Evolutionary conservation across 2,888 invertebrate species (phyloP).

Genomic region (Glyphotaelius pellucidus): DNA sequence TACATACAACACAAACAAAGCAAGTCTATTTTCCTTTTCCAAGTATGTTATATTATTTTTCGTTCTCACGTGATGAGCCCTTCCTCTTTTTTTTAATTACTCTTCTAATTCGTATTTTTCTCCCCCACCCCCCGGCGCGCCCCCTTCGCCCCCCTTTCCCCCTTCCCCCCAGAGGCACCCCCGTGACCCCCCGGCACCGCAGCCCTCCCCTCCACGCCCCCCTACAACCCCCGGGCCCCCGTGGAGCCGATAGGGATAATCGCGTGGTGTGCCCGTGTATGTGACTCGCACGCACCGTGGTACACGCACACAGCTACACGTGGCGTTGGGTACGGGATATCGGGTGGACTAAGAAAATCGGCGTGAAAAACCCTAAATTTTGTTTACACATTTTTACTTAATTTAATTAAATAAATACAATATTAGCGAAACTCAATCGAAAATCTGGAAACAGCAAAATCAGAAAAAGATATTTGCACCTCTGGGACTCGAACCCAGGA

Average conservation of each 20-base stretch:
- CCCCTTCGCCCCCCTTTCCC: neutral
- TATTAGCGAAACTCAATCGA: no score
- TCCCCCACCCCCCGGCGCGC: neutral
- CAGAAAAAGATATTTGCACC: no score
- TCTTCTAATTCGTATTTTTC: conserved; percentile 30
- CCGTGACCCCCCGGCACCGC: conserved; percentile 11
- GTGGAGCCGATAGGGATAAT: conserved; percentile 27
- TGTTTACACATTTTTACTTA: no score
- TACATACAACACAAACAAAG: neutral
- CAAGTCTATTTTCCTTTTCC: neutral
- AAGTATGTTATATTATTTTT: neutral
- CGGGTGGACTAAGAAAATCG: neutral
- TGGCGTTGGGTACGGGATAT: neutral
- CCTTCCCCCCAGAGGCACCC: neutral
- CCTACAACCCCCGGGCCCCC: neutral
- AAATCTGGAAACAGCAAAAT: no score
- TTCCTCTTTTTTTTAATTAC: conserved; percentile 39
- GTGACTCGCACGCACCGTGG: conserved; percentile 1
- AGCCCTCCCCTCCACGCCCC: neutral
- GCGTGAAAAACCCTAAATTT: neutral
- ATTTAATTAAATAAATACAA: no score
- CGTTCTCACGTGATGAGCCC: neutral
- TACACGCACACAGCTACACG: neutral
- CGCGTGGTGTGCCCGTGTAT: conserved; percentile 17
- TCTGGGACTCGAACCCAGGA: no score